These are phyloP conservation scores for Ophiodon elongatus DNA, from an alignment of 2,113 vertebrate genomes.

Conservation along the genomic window DNA sequence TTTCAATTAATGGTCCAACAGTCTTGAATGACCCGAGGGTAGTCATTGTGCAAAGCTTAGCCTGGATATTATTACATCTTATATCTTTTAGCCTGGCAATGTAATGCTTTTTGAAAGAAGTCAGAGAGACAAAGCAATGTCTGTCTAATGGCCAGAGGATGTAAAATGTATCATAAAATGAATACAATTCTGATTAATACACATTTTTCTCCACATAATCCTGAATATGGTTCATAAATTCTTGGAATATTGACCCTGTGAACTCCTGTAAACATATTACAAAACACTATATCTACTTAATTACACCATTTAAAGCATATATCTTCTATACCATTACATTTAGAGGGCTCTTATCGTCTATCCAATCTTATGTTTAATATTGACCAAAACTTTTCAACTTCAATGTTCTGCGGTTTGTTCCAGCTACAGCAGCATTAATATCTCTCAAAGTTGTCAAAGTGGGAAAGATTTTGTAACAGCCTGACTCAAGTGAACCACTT, in stretches of 20 bases:
- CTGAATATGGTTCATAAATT: background rate
- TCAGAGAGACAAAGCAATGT: background rate
- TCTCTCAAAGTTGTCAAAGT: background rate
- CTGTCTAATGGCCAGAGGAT: background rate
- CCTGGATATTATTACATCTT: slow-evolving; percentile 28
- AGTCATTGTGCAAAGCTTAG: slow-evolving; percentile 30
- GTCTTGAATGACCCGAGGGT: slow-evolving; percentile 42
- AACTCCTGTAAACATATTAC: slow-evolving; percentile 1
- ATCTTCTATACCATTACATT: background rate
- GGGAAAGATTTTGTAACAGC: slow-evolving; percentile 4
- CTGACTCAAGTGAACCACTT: slow-evolving; percentile 23
- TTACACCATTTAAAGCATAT: background rate
- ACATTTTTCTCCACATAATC: background rate
- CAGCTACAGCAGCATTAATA: background rate
- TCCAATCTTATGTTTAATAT: background rate
- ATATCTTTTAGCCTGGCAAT: slow-evolving; percentile 13
- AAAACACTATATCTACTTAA: background rate
- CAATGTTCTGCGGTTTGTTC: background rate
- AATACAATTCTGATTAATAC: background rate
- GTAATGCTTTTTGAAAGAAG: slow-evolving; percentile 18
- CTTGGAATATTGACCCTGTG: background rate
- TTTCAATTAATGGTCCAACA: slow-evolving; percentile 59
- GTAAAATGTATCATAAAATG: background rate
- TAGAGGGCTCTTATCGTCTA: background rate
- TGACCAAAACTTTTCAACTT: background rate